A percentile compares a stretch with the other conserved stretches of the same genome.
phyloP scores from a whole-genome alignment of 2,888 invertebrate species.

The Argyra leucocephala region DNA sequence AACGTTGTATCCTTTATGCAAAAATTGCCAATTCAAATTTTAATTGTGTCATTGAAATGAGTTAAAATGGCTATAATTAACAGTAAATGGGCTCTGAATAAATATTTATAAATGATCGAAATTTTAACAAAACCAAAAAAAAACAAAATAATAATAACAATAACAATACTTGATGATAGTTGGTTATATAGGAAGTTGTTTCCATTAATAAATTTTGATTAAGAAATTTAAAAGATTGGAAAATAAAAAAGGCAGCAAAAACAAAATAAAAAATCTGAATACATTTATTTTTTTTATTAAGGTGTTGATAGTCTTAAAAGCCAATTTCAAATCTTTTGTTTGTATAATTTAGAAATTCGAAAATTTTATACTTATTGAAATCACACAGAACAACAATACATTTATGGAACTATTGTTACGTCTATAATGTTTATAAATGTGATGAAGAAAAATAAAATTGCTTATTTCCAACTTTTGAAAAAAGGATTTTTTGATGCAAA shows the following conservation, averaged over 20 bases:
- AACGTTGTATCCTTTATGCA: too few relatives aligned
- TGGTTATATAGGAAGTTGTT: not conserved
- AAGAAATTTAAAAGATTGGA: slow-evolving; percentile 1
- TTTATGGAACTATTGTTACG: too few relatives aligned
- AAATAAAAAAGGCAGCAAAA: not conserved
- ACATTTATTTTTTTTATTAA: not conserved
- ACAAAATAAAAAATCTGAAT: not conserved
- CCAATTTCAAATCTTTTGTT: not conserved
- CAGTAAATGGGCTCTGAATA: not conserved
- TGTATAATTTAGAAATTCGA: not conserved
- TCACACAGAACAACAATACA: too few relatives aligned
- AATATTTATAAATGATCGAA: slow-evolving; percentile 1
- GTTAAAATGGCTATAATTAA: not conserved
- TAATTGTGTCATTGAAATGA: slow-evolving; percentile 3
- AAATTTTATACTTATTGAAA: too few relatives aligned
- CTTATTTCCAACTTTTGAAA: too few relatives aligned
- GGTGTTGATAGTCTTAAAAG: not conserved
- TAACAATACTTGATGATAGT: not conserved
- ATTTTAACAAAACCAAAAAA: not conserved
- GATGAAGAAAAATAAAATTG: too few relatives aligned
- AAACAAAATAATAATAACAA: not conserved
- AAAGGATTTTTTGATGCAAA: too few relatives aligned
- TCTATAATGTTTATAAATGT: too few relatives aligned
- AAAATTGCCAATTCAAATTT: not conserved
- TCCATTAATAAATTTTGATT: slow-evolving; percentile 6